Conservation (phyloP, 2,797 vertebrate genomes). For the Nyctibius grandis region DNA sequence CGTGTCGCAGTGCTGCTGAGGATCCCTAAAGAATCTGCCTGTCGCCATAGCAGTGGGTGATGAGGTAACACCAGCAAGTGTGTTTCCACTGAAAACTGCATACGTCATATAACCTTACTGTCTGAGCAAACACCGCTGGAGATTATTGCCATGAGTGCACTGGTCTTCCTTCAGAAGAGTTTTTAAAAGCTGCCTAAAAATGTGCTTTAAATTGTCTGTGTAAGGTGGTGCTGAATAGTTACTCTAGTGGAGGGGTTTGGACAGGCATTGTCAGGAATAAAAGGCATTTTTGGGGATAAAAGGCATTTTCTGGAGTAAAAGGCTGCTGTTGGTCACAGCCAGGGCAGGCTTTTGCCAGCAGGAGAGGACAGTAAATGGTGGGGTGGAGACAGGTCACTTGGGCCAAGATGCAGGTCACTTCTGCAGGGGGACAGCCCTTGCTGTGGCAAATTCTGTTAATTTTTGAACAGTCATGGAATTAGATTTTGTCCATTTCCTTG, state of each 20-base stretch:
- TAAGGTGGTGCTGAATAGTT: background rate
- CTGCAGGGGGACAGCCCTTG: background rate
- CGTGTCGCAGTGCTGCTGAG: fast-evolving
- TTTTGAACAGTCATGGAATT: background rate
- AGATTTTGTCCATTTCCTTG: background rate
- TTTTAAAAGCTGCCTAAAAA: background rate
- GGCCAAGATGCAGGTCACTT: background rate
- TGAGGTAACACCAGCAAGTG: fast-evolving
- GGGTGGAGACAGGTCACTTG: fast-evolving
- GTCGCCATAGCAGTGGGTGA: fast-evolving
- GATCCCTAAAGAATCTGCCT: background rate
- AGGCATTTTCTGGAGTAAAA: background rate
- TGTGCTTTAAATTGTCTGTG: background rate
- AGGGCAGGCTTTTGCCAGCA: background rate
- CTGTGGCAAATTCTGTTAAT: background rate
- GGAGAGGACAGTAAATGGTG: background rate
- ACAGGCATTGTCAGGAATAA: background rate
- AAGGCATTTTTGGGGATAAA: background rate
- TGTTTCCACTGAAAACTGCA: background rate
- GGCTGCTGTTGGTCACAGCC: background rate
- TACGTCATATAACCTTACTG: fast-evolving
- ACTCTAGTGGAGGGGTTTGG: background rate
- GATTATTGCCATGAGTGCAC: background rate
- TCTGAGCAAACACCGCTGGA: background rate
- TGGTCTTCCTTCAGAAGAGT: background rate